Evolutionary conservation across 2,888 invertebrate genomes (phyloP).

Genomic region (Sphecodes monilicornis): DNA sequence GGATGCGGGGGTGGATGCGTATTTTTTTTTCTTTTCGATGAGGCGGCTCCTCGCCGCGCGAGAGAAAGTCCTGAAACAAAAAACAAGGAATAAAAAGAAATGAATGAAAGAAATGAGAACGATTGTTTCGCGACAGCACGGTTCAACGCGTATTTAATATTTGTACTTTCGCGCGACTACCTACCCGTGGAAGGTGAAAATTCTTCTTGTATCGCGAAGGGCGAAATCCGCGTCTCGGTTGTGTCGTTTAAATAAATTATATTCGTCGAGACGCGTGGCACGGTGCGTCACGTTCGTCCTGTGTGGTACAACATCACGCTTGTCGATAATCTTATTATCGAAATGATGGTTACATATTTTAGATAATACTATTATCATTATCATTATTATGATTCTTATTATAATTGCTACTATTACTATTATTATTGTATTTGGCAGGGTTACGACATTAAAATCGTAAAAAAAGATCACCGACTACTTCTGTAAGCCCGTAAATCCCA

Average conservation of each 20-base stretch:
- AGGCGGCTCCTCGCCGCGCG: slow-evolving; percentile 13
- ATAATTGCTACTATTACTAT: slow-evolving; percentile 74
- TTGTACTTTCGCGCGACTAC: slow-evolving; percentile 62
- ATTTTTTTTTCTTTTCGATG: not conserved
- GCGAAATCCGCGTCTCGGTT: slow-evolving; percentile 41
- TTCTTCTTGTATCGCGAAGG: slow-evolving; percentile 55
- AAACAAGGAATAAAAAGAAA: not conserved
- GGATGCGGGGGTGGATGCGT: slow-evolving; percentile 18
- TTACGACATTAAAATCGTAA: slow-evolving; percentile 83
- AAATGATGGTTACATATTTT: slow-evolving; percentile 82
- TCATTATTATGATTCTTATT: slow-evolving; percentile 75
- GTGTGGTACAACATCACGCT: slow-evolving; percentile 66
- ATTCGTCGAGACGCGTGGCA: slow-evolving; percentile 53
- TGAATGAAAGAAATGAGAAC: not conserved
- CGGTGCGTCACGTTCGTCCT: slow-evolving; percentile 53
- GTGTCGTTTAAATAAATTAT: slow-evolving; percentile 59
- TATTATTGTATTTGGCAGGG: slow-evolving; percentile 84
- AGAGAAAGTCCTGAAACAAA: slow-evolving; percentile 60
- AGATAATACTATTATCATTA: slow-evolving; percentile 79
- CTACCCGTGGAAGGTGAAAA: slow-evolving; percentile 58
- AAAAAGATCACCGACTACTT: slow-evolving; percentile 47
- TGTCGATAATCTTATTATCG: slow-evolving; percentile 79
- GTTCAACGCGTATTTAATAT: slow-evolving; percentile 59
- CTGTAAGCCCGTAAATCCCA: not conserved
- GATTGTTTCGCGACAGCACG: slow-evolving; percentile 42